Conservation (phyloP, 2,888 invertebrate species). For the Erpobdella octoculata region DNA sequence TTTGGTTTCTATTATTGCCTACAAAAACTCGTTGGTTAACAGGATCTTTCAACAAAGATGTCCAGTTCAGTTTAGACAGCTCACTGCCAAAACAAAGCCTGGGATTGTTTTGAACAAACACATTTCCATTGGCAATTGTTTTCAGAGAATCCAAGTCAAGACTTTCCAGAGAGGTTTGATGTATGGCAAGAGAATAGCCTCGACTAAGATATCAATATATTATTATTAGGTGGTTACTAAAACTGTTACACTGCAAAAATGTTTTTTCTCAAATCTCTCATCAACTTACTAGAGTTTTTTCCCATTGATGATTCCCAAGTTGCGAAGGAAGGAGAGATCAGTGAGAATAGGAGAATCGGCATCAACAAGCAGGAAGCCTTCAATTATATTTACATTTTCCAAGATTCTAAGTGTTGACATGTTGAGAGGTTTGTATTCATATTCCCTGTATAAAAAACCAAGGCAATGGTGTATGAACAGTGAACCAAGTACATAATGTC, state of each 20-base stretch:
- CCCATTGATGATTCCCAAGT: neutral
- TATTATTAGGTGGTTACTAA: neutral
- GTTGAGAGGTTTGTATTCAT: neutral
- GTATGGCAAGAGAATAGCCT: neutral
- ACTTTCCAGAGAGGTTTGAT: neutral
- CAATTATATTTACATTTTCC: conserved; percentile 3
- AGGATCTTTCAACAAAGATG: neutral
- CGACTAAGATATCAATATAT: neutral
- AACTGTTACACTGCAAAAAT: no score
- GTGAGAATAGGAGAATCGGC: neutral
- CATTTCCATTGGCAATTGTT: neutral
- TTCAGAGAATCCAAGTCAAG: neutral
- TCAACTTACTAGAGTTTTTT: neutral
- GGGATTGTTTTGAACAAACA: neutral
- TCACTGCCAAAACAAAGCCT: neutral
- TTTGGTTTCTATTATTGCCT: conserved; percentile 19
- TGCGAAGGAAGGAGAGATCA: conserved; percentile 4
- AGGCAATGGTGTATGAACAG: no score
- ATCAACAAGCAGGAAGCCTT: neutral
- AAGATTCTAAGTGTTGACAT: neutral
- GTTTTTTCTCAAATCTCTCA: no score
- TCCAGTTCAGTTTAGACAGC: neutral
- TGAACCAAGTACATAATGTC: no score
- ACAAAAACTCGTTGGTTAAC: neutral
- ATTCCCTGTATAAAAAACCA: neutral